These are phyloP conservation scores for Diceros bicornis DNA, from an alignment of 2,797 vertebrate genomes.

Conservation along the genomic window DNA sequence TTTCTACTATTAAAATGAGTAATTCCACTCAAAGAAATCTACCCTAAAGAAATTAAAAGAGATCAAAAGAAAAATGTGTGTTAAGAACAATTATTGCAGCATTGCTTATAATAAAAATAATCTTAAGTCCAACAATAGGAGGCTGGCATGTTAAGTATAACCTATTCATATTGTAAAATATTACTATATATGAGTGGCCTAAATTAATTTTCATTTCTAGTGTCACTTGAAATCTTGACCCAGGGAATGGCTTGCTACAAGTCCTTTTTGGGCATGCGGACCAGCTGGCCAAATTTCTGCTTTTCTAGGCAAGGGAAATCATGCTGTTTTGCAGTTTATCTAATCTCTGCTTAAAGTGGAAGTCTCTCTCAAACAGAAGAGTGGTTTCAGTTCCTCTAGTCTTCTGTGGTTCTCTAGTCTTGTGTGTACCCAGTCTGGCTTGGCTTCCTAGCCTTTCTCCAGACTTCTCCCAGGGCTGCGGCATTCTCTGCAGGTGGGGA, in stretches of 20 bases:
- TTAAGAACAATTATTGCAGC: neutral
- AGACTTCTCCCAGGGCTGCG: neutral
- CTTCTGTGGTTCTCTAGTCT: neutral
- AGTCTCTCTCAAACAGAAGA: neutral
- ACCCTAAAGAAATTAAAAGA: neutral
- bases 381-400: neutral
- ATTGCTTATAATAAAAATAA: neutral
- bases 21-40: neutral
- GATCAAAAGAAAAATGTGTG: neutral
- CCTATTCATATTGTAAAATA: neutral
- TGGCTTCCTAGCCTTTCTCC: neutral
- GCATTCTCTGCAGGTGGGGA: neutral
- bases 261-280: neutral
- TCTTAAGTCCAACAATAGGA: neutral
- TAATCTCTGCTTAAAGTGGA: neutral
- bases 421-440: neutral
- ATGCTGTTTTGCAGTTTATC: too few relatives aligned
- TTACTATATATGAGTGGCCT: neutral
- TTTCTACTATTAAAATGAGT: neutral
- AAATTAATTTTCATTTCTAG: neutral
- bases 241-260: neutral
- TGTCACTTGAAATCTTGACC: neutral
- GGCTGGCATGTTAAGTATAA: neutral
- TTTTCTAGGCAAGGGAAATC: neutral
- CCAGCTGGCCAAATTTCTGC: neutral